phyloP scores from a whole-genome alignment of 2,888 invertebrate genomes.

The Drosophila lutescens region DNA sequence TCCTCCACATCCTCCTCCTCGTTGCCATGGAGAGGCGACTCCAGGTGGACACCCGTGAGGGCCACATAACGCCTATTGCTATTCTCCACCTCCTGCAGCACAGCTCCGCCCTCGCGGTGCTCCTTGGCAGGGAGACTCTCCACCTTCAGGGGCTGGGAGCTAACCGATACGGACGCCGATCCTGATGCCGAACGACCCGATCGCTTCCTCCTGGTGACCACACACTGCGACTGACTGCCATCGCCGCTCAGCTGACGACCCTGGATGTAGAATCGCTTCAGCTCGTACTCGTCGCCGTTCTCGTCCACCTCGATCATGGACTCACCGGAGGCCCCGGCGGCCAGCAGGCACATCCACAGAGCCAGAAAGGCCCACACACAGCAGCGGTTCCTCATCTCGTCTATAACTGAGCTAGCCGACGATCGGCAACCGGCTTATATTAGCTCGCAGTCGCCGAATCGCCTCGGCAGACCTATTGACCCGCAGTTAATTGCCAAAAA shows the following conservation, averaged over 20 bases:
- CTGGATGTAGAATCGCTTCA: conserved; percentile 77
- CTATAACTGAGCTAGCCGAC: conserved; percentile 52
- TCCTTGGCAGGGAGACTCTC: conserved; percentile 27
- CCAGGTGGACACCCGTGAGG: conserved; percentile 47
- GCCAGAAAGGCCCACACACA: conserved; percentile 46
- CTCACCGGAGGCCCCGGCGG: conserved; percentile 52
- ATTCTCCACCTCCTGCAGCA: conserved; percentile 6
- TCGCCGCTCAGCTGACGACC: conserved; percentile 73
- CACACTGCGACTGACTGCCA: conserved; percentile 74
- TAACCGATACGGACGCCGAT: conserved; percentile 49
- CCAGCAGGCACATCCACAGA: conserved; percentile 41
- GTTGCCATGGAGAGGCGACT: conserved; percentile 9
- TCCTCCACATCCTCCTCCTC: conserved; percentile 10
- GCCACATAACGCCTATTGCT: conserved; percentile 60
- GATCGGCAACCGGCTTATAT: conserved; percentile 68
- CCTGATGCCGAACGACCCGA: conserved; percentile 24
- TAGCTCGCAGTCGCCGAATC: conserved; percentile 51
- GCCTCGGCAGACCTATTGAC: conserved; percentile 63
- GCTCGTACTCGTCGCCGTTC: conserved; percentile 79
- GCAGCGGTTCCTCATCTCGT: conserved; percentile 66
- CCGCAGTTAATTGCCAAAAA: conserved; percentile 65
- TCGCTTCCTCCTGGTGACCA: conserved; percentile 76
- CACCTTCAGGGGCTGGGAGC: conserved; percentile 50
- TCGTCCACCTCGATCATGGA: conserved; percentile 76
- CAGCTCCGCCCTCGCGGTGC: conserved; percentile 45